phyloP scores from a whole-genome alignment of 2,888 invertebrate genomes.

The Ormyrus thymus region DNA sequence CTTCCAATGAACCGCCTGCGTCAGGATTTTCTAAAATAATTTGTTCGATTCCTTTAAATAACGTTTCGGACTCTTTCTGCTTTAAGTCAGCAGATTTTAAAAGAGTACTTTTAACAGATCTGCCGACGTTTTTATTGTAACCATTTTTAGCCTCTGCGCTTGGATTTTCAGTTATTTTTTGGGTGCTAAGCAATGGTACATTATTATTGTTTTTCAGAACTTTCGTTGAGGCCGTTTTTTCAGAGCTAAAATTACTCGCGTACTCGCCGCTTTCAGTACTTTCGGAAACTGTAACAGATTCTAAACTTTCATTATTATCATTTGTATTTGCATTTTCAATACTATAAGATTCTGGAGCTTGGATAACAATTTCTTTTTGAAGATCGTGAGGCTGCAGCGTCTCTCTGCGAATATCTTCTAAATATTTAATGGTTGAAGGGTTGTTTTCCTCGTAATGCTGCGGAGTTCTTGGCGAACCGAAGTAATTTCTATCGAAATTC shows the following conservation, averaged over 20 bases:
- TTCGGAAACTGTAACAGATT: slow-evolving; percentile 23
- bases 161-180: neutral
- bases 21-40: slow-evolving; percentile 17
- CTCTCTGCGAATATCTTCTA: neutral
- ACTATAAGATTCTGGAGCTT: neutral
- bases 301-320: neutral
- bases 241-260: neutral
- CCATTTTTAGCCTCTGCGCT: neutral
- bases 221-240: neutral
- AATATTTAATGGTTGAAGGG: neutral
- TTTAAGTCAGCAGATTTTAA: neutral
- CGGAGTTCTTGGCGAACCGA: too few species aligned
- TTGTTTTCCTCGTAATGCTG: too few species aligned
- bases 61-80: slow-evolving; percentile 4
- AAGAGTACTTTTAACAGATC: too few species aligned
- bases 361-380: neutral
- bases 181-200: too few species aligned
- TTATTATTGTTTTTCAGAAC: too few species aligned
- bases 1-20: too few species aligned
- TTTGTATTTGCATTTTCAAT: neutral
- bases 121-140: neutral
- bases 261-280: slow-evolving; percentile 14
- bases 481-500: too few species aligned
- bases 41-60: slow-evolving; percentile 23
- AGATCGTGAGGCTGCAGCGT: neutral